Evolutionary conservation across 2,797 vertebrate species (phyloP).

Genomic region (Salmo trutta): DNA sequence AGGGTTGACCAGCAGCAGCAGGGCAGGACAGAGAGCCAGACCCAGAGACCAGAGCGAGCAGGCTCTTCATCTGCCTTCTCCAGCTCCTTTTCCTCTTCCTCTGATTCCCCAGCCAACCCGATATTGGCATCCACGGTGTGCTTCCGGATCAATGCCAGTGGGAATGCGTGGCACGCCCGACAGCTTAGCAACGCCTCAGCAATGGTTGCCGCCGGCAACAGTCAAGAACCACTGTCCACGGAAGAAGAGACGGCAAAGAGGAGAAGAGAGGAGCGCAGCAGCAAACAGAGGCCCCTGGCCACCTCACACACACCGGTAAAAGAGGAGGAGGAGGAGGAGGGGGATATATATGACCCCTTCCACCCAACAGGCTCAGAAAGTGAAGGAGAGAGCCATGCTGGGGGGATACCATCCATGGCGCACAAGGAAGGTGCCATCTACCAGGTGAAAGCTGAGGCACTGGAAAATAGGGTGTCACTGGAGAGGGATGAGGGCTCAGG

Average conservation of each 20-base stretch:
- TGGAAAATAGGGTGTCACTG: conserved; percentile 20
- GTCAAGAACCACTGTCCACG: conserved; percentile 70
- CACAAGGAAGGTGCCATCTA: conserved; percentile 32
- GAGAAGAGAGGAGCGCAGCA: conserved; percentile 62
- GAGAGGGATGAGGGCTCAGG: conserved; percentile 14
- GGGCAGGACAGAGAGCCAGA: conserved; percentile 56
- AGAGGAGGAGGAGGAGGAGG: conserved; percentile 76
- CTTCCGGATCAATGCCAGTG: conserved; percentile 90
- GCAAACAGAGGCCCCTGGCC: conserved; percentile 66
- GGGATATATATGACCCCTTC: conserved; percentile 93
- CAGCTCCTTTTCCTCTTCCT: conserved; percentile 61
- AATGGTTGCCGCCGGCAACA: conserved; percentile 48
- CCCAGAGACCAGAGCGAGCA: conserved; percentile 17
- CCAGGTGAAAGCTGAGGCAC: conserved; percentile 17
- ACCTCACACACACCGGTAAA: conserved; percentile 59
- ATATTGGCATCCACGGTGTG: conserved; percentile 72
- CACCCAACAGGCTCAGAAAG: conserved; percentile 86
- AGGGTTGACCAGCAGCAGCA: conserved; percentile 65
- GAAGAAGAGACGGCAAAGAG: conserved; percentile 75
- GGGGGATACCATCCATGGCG: conserved; percentile 13
- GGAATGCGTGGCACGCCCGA: conserved; percentile 80
- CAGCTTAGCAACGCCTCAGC: conserved; percentile 64
- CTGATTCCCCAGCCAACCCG: conserved; percentile 40
- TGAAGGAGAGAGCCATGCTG: conserved; percentile 49
- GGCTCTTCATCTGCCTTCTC: conserved; percentile 63